Conservation (phyloP, 2,797 vertebrate species). For the Bovichtus variegatus region DNA sequence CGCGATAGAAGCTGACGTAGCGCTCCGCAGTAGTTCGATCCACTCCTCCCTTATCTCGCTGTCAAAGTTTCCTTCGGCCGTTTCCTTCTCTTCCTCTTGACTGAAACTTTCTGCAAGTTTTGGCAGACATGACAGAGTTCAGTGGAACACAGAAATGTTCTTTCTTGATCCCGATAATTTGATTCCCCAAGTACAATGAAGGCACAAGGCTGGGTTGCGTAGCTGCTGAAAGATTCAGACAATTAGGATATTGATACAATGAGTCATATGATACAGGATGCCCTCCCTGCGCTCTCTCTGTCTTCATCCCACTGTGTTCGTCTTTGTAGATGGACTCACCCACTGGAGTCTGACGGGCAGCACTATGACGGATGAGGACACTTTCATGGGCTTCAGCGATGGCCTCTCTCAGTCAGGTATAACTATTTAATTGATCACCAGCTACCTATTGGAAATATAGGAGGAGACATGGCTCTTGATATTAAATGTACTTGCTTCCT, state of each 20-base stretch:
- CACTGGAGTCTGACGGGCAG: conserved; percentile 95
- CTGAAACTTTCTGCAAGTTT: conserved; percentile 37
- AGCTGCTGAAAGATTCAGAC: conserved; percentile 36
- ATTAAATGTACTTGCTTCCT: background rate
- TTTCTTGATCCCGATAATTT: conserved; percentile 18
- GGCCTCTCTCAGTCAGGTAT: conserved; percentile 93
- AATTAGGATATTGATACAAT: conserved; percentile 26
- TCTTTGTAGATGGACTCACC: conserved; percentile 90
- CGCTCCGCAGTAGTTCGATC: conserved; percentile 4
- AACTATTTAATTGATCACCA: background rate
- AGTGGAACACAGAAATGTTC: conserved; percentile 3
- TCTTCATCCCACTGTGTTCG: conserved; percentile 19
- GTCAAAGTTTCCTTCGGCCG: conserved; percentile 35
- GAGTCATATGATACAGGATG: conserved; percentile 29
- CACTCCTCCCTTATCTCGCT: conserved; percentile 57
- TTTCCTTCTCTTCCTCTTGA: conserved; percentile 38
- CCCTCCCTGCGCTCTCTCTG: background rate
- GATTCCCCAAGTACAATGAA: conserved; percentile 21
- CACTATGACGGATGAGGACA: conserved; percentile 89
- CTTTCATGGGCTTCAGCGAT: conserved; percentile 93
- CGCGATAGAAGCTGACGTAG: conserved; percentile 19
- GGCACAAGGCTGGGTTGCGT: conserved; percentile 14
- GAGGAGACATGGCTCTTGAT: background rate
- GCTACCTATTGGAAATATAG: background rate
- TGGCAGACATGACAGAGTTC: conserved; percentile 35